Evolutionary conservation across 2,888 invertebrate genomes (phyloP).

Genomic region (Notodonta ziczac): DNA sequence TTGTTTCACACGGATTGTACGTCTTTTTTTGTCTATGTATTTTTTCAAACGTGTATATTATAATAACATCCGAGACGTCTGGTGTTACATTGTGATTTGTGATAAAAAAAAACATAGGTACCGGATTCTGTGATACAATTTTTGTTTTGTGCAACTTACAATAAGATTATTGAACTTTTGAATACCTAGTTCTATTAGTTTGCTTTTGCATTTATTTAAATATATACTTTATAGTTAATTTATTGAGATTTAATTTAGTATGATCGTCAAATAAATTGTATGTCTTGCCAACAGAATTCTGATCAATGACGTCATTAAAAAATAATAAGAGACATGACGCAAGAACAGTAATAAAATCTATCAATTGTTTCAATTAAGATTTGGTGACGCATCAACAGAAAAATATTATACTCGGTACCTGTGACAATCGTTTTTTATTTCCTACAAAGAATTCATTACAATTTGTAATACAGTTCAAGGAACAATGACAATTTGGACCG

Average conservation of each 20-base stretch:
- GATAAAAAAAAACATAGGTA: constrained; percentile 5
- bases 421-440: background rate
- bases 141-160: background rate
- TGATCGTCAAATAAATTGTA: background rate
- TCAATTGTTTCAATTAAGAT: background rate
- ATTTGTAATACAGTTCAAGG: constrained; percentile 2
- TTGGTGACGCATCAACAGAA: background rate
- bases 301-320: background rate
- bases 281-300: background rate
- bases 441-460: background rate
- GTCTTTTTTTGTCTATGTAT: constrained; percentile 39
- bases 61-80: constrained; percentile 35
- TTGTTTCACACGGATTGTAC: constrained; percentile 36
- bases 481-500: constrained; percentile 1
- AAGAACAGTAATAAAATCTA: background rate
- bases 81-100: constrained; percentile 33
- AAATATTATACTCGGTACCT: background rate
- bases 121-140: constrained; percentile 4
- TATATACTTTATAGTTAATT: too few species aligned
- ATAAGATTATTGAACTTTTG: constrained; percentile 1
- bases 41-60: constrained; percentile 32
- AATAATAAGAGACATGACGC: background rate
- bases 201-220: background rate
- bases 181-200: background rate
- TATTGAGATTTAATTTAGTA: too few species aligned